Evolutionary conservation across 2,797 vertebrate species (phyloP), one percentile per base, ranked within the genome.

Genomic region (Takifugu rubripes): DNA sequence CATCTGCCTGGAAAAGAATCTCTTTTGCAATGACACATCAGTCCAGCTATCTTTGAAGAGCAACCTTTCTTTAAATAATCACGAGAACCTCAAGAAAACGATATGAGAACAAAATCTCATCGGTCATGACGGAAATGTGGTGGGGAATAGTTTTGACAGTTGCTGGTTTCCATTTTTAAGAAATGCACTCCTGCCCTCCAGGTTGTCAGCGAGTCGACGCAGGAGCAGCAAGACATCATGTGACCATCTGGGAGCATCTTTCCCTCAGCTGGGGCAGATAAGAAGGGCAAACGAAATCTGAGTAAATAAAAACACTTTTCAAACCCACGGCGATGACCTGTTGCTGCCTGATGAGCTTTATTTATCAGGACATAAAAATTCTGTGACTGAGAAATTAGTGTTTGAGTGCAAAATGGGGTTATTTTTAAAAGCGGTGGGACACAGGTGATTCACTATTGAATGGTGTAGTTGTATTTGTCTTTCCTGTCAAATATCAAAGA

Each of bases 141-240:
- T 7, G 6, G 27, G 6, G 2, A 29, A 3, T 1, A 29, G 27
- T 17, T 17, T 17, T 9, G 7, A 24, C 6, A 47, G 5, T 15
- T 14, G 3, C 40, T 17, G 52, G 27, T 3, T 29, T 29, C 8
- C 29, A 6, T 31, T 31, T 31, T 8, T 33, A 10, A 33, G 31
- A 33, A 10, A 2, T 9, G 31, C 31, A 9, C 8, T 21, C 68
- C 16, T 46, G n/a, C 2, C 50, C 52, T 46, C 1, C 76, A 97
- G 95, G 93, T 97, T 8, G 92, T 96, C 82, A 96, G 94, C 0
- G 95, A 97, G 86, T 95, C 95, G 11, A 93, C 93, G 74, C 94
- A 97, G 88, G 94, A 97, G 72, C 93, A 97, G 72, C 90, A 95
- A 0, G 94, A 97, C 78, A 74, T 94, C 82, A 92, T 96, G 77